Evolutionary conservation across 2,888 invertebrate species (phyloP), one percentile per base, ranked within the genome.

Genomic region (Apotomis capreana): DNA sequence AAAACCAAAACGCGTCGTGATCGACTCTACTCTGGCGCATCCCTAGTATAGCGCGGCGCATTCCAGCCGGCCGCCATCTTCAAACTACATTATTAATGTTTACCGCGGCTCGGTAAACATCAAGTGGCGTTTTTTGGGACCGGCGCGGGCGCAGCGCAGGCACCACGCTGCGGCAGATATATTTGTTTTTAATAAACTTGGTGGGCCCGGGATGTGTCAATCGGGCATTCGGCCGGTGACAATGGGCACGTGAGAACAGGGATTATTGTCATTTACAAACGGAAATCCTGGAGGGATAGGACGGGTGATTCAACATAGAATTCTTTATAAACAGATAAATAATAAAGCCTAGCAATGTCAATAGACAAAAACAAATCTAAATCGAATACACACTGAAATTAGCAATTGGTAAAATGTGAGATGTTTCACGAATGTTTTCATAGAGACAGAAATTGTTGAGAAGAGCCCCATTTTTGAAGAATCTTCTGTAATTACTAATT

Each of bases 41-140:
- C 86, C 79, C 86, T 86, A 85, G n/a, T n/a, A n/a, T n/a, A n/a
- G 80, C 67, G 68, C 80, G 83, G 83, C 86, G 86, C 92, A 92
- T 92, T 91, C 92, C 92, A 65, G 46, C 36, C 55, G n/a, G 82
- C 84, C 86, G 92, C 91, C 92, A 92, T 92, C 89, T 92, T 92
- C 87, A 58, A 59, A 59, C 87, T 91, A 89, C 91, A 92, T 92
- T 91, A 92, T 91, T 90, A 91, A 91, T 91, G 91, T 89, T 85
- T 83, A 85, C 89, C 83, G 81, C 79, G 79, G 40, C 84, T 83
- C 87, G 83, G 85, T 87, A 84, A 87, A 86, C 89, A 82, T 79
- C 82, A 83, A 78, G 79, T 78, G 77, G 79, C 79, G 80, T 79
- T 86, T 88, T 89, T 89, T 88, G 26, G 78, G 82, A 81, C 81